Base-by-base conservation (phyloP, 2,113 vertebrate genomes). In the Lepisosteus oculatus region DNA sequence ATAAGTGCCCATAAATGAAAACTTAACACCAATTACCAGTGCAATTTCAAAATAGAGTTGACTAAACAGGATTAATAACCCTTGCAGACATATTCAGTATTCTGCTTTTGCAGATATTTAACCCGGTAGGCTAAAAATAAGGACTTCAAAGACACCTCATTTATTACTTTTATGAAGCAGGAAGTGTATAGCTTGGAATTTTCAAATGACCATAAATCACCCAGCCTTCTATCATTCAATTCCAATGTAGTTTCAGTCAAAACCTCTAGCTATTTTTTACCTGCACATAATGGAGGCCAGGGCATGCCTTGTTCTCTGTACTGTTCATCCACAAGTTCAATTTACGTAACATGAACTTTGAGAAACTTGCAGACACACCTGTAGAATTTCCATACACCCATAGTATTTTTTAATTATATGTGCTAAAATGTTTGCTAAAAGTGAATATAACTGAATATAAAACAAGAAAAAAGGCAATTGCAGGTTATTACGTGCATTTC, bases 231-330 rank as follows among this genome's bases (percentile, higher is more conserved):
- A 84, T 90, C 88, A 88, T 90, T 86, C 87, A 92, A 90, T 92
- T 85, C 88, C 83, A 76, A 74, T 75, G 89, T 87, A 91, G 90
- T 90, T 88, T 89, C 91, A 90, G 92, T 92, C 86, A 89, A 89
- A 89, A 76, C 74, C 84, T 79, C 80, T 8, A 43, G 76, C 89
- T 82, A 90, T 91, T 87, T 83, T 90, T 92, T 92, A 92, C 85
- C 80, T 41, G 74, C 69, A 77, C 84, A 89, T 92, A 91, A 92
- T 89, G 87, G 89, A 72, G 85, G 89, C 78, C 83, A 81, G 86
- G 79, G 82, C 85, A 84, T 87, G 86, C 89, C 86, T 85, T 88
- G 88, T 87, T 88, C 85, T 80, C 82, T 84, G 77, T 84, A 91
- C 90, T 91, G 91, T 92, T 88, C 86, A 83, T 76, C 88, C 83